Evolutionary conservation across 2,888 invertebrate species (phyloP), one percentile per base, ranked within the genome.

Genomic region (Drosophila mulleri): DNA sequence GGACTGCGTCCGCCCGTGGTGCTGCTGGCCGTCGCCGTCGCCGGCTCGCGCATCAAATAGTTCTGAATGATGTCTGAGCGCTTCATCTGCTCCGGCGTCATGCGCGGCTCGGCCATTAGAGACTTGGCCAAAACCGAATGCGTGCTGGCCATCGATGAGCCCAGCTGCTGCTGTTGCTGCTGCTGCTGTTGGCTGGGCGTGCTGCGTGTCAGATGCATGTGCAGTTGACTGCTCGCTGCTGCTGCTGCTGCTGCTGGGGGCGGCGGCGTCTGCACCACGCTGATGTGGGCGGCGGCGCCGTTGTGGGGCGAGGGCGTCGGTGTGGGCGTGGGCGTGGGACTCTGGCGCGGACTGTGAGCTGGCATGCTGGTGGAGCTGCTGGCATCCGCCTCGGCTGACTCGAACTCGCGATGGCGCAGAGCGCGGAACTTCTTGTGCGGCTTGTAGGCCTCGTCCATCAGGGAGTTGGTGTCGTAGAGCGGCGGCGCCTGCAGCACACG

Each of bases 381-480:
- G 52, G 94, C 93, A 68, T 96, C 96, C 0, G 95, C 95, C 87
- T 96, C 95, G 3, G 96, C 96, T 11, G 90, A 86, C 90, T 97
- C 97, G 48, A 96, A 96, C 91, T 97, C 97, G 83, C 97, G 96
- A 72, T 94, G 94, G 32, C 97, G 94, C 91, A 97, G 94, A 3
- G 97, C 97, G 50, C 98, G 95, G 95, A 98, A 98, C 93, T 98
- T 98, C 93, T 98, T 98, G 94, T 98, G 98, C 72, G 98, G 98
- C 92, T 98, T 97, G 94, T 98, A 98, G 18, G 98, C 98, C 93
- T 98, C 98, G 92, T 98, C 98, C 98, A 98, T 98, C 66, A 98
- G 93, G 2, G 97, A 96, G 91, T 97, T 96, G 64, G 98, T 97
- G 91, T 98, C 97, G 93, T 98, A 97, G 9, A 98, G 94, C 0